A percentile compares a stretch with the other conserved stretches of the same genome.
phyloP scores from a whole-genome alignment of 1,140 invertebrate species.

The Macrostomum lignano region DNA sequence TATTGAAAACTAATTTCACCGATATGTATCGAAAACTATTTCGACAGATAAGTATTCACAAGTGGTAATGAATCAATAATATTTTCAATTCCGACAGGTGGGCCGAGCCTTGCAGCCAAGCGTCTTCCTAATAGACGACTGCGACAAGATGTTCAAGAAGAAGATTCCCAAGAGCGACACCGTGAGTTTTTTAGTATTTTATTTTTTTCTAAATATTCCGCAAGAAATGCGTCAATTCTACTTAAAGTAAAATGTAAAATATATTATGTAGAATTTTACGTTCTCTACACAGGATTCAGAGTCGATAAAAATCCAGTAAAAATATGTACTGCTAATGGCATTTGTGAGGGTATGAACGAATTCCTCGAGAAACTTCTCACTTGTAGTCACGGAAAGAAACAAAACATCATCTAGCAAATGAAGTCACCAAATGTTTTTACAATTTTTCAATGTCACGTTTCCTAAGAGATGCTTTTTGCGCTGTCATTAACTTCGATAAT shows the following conservation, averaged over 20 bases:
- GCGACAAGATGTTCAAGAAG: constrained; percentile 69
- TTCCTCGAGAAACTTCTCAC: no score
- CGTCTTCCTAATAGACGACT: constrained; percentile 61
- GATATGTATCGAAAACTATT: constrained; percentile 1
- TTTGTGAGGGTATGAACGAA: no score
- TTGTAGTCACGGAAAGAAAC: no score
- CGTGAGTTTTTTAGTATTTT: constrained; percentile 22
- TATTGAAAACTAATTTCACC: neutral
- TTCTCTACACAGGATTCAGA: constrained; percentile 57
- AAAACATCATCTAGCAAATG: no score
- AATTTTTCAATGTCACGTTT: neutral
- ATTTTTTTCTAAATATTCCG: neutral
- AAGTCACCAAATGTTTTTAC: neutral
- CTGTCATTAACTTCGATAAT: neutral
- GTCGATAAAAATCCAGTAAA: no score
- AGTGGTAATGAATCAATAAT: neutral
- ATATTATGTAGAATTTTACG: no score
- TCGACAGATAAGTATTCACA: neutral
- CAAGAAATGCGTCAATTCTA: neutral
- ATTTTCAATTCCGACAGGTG: constrained; percentile 1
- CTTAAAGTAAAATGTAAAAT: neutral
- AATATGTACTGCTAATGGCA: no score
- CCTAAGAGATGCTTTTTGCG: neutral
- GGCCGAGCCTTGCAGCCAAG: constrained; percentile 38
- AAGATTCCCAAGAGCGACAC: constrained; percentile 34